Evolutionary conservation across 2,113 vertebrate genomes (phyloP).

Genomic region (Camelus dromedarius): DNA sequence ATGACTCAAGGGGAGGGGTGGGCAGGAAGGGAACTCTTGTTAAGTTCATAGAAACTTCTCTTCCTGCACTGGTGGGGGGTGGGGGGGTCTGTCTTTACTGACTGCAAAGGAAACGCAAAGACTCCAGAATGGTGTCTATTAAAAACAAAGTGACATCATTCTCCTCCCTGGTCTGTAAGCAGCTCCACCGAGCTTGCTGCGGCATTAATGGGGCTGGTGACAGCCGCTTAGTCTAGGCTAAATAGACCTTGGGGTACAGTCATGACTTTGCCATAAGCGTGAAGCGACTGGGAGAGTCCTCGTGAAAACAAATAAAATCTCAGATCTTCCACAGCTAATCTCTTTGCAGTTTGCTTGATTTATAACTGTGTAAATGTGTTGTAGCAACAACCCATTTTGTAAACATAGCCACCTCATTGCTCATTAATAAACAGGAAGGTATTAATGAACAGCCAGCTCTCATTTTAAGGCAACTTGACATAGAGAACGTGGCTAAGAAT

Average conservation of each 20-base stretch:
- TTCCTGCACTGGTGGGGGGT: not conserved
- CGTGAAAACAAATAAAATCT: conserved; percentile 73
- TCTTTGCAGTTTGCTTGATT: conserved; percentile 69
- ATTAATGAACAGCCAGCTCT: conserved; percentile 19
- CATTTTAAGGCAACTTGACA: conserved; percentile 37
- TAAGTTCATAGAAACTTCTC: not conserved
- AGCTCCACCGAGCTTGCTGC: conserved; percentile 50
- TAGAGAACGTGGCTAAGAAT: not conserved
- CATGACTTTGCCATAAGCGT: conserved; percentile 72
- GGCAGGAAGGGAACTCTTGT: not conserved
- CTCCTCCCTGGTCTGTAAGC: conserved; percentile 6
- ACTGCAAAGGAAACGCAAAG: conserved; percentile 4
- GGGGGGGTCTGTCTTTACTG: not conserved
- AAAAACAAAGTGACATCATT: conserved; percentile 32
- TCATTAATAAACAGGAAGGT: conserved; percentile 45
- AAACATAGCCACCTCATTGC: conserved; percentile 61
- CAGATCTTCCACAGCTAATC: conserved; percentile 66
- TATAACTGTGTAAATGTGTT: conserved; percentile 64
- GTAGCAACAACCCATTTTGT: conserved; percentile 69
- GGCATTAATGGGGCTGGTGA: conserved; percentile 20
- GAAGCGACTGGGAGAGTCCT: conserved; percentile 62
- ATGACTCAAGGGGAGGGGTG: not conserved
- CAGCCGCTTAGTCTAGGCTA: conserved; percentile 57
- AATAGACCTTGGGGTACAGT: conserved; percentile 69
- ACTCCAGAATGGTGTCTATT: not conserved